Evolutionary conservation across 1,140 invertebrate genomes (phyloP), one percentile per base, ranked within the genome.

Genomic region (Danaus melanippus): DNA sequence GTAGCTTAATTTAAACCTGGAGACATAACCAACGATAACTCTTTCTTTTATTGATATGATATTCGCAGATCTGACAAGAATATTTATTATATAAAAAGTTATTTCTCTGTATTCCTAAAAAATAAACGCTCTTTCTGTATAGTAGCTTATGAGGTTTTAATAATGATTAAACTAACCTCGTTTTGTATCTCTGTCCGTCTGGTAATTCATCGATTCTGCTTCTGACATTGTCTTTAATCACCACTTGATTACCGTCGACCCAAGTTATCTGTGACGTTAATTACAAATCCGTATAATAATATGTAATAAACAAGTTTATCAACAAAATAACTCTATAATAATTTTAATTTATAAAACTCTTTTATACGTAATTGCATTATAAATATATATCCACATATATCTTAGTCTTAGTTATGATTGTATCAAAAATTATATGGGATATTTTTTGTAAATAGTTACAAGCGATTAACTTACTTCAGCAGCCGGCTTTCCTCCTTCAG

Each of bases 401-500:
- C n/a, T n/a, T n/a, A n/a, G n/a, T n/a, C n/a, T n/a, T n/a, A 32
- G 21, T 32, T 32, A 32, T 32, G 6, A 5, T 32, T 32, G 7
- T 3, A 32, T 3, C 21, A 32, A 46, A 41, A 50, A 9, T 46
- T n/a, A 46, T 12, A 12, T 46, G 12, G 45, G 45, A 46, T 8
- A 8, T 9, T 46, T 10, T 15, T 46, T 2, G 10, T 1, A 46
- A 15, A 3, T n/a, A 9, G 32, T 9, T 43, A 15, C 12, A 8
- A 9, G 41, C 7, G 8, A 11, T 32, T 42, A 45, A 82, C 87
- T 91, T 89, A 93, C 94, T 90, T 96, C 94, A 10, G 96, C 94
- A 0, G 95, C 93, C 9, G 97, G 97, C 80, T 97, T 98, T 47
- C 96, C 96, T n/a, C 92, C 95, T 61, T 91, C 88, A 56, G 96